Conservation (phyloP, 2,797 vertebrate species). For the Gadopsis marmoratus region DNA sequence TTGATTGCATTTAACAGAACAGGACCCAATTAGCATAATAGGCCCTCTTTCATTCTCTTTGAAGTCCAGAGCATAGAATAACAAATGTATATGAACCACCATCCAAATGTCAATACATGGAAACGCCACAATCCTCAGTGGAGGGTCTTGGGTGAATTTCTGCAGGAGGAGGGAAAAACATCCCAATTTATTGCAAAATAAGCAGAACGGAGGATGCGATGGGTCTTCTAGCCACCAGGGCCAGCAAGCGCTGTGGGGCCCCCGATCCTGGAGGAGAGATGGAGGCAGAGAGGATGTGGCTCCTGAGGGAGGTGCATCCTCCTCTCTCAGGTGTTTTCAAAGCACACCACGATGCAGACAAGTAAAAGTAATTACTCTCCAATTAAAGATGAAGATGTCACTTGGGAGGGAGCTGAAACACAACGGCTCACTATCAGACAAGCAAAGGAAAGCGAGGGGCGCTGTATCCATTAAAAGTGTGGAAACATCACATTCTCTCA, state of each 20-base stretch:
- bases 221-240: constrained; percentile 83
- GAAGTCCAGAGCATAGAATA: constrained; percentile 87
- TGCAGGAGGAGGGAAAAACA: constrained; percentile 83
- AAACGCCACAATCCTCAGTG: constrained; percentile 86
- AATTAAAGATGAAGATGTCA: constrained; percentile 85
- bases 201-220: constrained; percentile 81
- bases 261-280: constrained; percentile 74
- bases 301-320: constrained; percentile 76
- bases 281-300: constrained; percentile 71
- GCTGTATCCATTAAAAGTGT: constrained; percentile 9
- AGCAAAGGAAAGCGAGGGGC: constrained; percentile 42
- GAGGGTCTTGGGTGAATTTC: constrained; percentile 82
- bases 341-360: constrained; percentile 65
- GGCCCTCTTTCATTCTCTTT: constrained; percentile 87
- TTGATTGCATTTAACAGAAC: constrained; percentile 86
- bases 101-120: constrained; percentile 89
- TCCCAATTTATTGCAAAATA: constrained; percentile 84
- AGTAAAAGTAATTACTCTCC: constrained; percentile 81
- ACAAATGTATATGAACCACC: constrained; percentile 87
- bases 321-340: constrained; percentile 84
- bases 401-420: constrained; percentile 65
- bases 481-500: constrained; percentile 22
- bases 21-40: constrained; percentile 87
- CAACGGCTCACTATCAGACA: constrained; percentile 51
- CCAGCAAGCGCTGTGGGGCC: constrained; percentile 67